Percentiles rank a stretch among this genome's conserved stretches.
phyloP scores from a whole-genome alignment of 1,140 invertebrate genomes.

The Yoshiicerus persimilis region DNA sequence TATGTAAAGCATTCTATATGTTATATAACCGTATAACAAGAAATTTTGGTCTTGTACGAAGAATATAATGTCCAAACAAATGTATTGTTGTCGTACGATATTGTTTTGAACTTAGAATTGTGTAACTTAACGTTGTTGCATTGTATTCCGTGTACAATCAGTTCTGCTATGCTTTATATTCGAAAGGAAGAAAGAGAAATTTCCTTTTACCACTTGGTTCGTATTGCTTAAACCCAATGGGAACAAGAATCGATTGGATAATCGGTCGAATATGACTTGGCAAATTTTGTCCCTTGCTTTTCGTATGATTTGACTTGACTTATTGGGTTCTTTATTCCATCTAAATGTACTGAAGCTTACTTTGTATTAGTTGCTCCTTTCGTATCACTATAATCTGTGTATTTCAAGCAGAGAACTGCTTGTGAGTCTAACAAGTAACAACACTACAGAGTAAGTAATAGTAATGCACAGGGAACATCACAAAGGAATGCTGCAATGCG shows the following conservation, averaged over 20 bases:
- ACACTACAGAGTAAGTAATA: background rate
- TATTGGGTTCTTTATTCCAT: background rate
- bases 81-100: conserved; percentile 4
- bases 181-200: background rate
- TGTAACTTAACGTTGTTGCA: background rate
- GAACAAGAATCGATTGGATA: conserved; percentile 28
- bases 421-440: background rate
- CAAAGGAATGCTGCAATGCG: background rate
- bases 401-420: conserved; percentile 1
- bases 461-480: background rate
- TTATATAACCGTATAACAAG: background rate
- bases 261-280: conserved; percentile 35
- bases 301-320: background rate
- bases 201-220: background rate
- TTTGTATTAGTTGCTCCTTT: background rate
- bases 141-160: background rate
- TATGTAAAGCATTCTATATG: background rate
- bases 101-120: background rate
- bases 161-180: background rate
- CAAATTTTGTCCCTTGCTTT: conserved; percentile 12
- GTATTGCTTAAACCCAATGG: conserved; percentile 3
- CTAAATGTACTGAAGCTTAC: background rate
- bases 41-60: background rate
- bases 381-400: background rate
- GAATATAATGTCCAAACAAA: background rate